Conservation (phyloP, 2,888 invertebrate species). For the Drosophila siamana region DNA sequence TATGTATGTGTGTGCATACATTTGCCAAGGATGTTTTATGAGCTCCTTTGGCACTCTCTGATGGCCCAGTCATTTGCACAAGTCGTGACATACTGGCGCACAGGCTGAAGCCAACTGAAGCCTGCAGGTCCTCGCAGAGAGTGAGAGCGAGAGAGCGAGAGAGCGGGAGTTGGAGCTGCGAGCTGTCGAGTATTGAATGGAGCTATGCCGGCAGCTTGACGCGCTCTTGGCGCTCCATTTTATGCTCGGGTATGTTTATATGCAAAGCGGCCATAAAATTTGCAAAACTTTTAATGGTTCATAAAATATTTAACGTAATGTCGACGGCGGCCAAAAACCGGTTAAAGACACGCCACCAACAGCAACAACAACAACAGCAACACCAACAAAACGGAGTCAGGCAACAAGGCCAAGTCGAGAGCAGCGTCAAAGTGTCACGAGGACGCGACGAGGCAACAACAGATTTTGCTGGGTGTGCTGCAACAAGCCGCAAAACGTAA, state of each 20-base stretch:
- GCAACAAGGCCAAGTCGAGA: slow-evolving; percentile 28
- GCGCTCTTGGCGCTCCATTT: slow-evolving; percentile 48
- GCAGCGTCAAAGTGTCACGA: not conserved
- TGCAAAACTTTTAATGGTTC: slow-evolving; percentile 82
- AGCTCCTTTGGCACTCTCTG: slow-evolving; percentile 78
- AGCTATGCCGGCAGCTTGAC: slow-evolving; percentile 48
- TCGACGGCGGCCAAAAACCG: slow-evolving; percentile 57
- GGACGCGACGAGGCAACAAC: slow-evolving; percentile 30
- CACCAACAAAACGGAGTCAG: no score
- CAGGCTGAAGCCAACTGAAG: slow-evolving; percentile 45
- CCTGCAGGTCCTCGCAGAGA: not conserved
- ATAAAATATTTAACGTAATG: slow-evolving; percentile 82
- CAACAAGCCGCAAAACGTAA: slow-evolving; percentile 75
- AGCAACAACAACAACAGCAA: slow-evolving; percentile 32
- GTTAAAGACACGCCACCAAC: slow-evolving; percentile 66
- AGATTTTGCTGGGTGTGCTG: slow-evolving; percentile 73
- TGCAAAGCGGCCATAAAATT: slow-evolving; percentile 81
- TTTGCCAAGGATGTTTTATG: slow-evolving; percentile 69
- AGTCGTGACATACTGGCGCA: slow-evolving; percentile 72
- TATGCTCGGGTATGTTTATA: slow-evolving; percentile 53
- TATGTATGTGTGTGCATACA: slow-evolving; percentile 32
- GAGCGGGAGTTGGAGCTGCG: not conserved
- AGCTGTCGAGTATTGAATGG: not conserved
- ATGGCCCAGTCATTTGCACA: slow-evolving; percentile 76
- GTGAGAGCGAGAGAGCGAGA: not conserved